phyloP scores from a whole-genome alignment of 2,797 vertebrate species.

The Neosalanx taihuensis region DNA sequence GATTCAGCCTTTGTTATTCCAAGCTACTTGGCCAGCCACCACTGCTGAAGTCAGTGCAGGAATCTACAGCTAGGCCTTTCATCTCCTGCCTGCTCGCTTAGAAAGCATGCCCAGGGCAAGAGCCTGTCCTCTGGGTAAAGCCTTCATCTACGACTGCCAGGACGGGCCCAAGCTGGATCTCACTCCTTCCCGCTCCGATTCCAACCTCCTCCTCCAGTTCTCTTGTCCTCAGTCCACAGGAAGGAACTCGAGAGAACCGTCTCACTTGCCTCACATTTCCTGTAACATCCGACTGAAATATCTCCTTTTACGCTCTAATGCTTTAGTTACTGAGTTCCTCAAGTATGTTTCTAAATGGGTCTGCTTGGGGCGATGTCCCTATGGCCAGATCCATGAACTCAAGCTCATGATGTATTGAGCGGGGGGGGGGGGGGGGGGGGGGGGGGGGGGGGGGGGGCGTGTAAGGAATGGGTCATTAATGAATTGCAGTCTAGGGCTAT shows the following conservation, averaged over 20 bases:
- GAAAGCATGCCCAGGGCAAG: constrained; percentile 46
- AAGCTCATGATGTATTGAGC: constrained; percentile 25
- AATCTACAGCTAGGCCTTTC: constrained; percentile 46
- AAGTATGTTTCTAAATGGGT: neutral
- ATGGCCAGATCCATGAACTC: constrained; percentile 20
- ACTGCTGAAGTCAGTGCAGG: neutral
- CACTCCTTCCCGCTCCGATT: neutral
- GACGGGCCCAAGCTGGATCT: constrained; percentile 16
- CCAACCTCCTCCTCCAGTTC: neutral
- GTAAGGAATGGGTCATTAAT: constrained; percentile 12
- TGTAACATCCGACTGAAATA: neutral
- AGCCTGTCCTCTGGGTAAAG: constrained; percentile 38
- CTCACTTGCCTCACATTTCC: neutral
- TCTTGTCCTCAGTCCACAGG: neutral
- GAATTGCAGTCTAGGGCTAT: constrained; percentile 26
- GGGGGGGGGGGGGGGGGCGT: too few species aligned
- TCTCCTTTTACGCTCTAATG: neutral
- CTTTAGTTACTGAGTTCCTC: neutral
- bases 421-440: constrained; percentile 28
- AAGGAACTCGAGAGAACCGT: neutral
- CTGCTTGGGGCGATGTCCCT: neutral
- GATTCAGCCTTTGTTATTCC: constrained; percentile 26
- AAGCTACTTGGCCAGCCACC: constrained; percentile 16
- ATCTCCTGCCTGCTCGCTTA: constrained; percentile 53
- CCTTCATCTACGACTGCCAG: constrained; percentile 56